A percentile compares a stretch with the other conserved stretches of the same genome.
phyloP scores from a whole-genome alignment of 2,797 vertebrate genomes.

The Otolemur crassicaudatus region DNA sequence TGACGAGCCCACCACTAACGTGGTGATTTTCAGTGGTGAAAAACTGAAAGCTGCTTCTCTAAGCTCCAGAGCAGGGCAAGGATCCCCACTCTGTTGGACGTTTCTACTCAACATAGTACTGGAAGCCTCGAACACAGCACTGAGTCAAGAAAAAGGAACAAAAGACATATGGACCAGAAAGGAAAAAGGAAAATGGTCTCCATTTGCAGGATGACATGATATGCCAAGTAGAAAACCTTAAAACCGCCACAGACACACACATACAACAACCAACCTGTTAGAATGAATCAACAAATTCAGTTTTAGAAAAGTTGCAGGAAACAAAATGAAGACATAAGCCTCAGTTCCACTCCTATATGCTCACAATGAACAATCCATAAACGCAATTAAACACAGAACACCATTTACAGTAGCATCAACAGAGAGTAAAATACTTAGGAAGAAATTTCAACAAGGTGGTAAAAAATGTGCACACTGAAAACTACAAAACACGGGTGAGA shows the following conservation, averaged over 20 bases:
- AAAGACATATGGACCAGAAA: background rate
- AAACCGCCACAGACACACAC: background rate
- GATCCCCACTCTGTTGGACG: no score
- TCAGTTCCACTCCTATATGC: background rate
- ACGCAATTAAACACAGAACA: background rate
- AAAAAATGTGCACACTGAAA: background rate
- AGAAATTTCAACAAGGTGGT: background rate
- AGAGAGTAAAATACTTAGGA: background rate
- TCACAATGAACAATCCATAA: background rate
- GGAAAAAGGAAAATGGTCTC: background rate
- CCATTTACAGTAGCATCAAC: background rate
- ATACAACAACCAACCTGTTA: background rate
- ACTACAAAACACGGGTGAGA: background rate
- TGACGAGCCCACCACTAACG: background rate
- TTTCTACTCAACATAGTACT: background rate
- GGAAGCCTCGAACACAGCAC: background rate
- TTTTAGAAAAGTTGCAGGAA: background rate
- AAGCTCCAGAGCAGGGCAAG: background rate
- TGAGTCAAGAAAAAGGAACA: background rate
- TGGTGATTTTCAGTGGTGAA: background rate
- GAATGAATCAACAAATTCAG: background rate
- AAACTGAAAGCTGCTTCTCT: background rate
- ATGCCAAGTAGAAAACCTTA: background rate
- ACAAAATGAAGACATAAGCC: background rate
- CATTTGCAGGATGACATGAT: background rate